Base-by-base conservation (phyloP, 2,888 invertebrate genomes). In the Eumacrocentrus americanus region DNA sequence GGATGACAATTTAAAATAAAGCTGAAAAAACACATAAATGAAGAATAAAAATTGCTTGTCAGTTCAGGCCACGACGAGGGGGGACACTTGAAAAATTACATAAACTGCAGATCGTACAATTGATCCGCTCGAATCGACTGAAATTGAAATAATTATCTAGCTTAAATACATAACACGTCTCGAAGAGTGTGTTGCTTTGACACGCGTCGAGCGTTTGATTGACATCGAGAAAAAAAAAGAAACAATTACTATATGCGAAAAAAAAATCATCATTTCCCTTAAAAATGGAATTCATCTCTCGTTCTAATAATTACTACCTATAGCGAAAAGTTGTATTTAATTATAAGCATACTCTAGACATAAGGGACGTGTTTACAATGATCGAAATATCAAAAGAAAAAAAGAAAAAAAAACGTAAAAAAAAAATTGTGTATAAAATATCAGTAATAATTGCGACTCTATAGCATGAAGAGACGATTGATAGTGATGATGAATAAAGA, bases 341-440 rank as follows among this genome's bases (percentile, higher is more conserved):
- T 62, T 23, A 23, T 56, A 63, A 61, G 46, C 47, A 50, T 59
- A 53, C 37, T 42, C 52, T 57, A 58, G 56, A 59, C 38, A 40
- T 64, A 64, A 61, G 59, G 48, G 59, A 59, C 61, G 59, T 64
- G 61, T 64, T 64, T 59, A 58, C 61, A 57, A 60, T 61, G 61
- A 64, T 59, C 59, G 56, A 59, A 64, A 64, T 64, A 64, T 59
- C 58, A 64, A 61, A 60, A 59, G 29, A 34, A 51, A 52, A 52
- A 40, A 56, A 29, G 35, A 55, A 55, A 68, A 61, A 34, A 44
- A 65, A 63, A 60, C 57, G 55, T 61, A 68, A 65, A 63, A 65
- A 70, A 64, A 66, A 71, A 70, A 70, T 66, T 67, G 62, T 67
- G 66, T 68, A 67, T 67, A 68, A 66, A 56, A 59, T 53, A 59